Evolutionary conservation across 2,888 invertebrate species (phyloP), one percentile per base, ranked within the genome.

Genomic region (Tetragnatha montana): DNA sequence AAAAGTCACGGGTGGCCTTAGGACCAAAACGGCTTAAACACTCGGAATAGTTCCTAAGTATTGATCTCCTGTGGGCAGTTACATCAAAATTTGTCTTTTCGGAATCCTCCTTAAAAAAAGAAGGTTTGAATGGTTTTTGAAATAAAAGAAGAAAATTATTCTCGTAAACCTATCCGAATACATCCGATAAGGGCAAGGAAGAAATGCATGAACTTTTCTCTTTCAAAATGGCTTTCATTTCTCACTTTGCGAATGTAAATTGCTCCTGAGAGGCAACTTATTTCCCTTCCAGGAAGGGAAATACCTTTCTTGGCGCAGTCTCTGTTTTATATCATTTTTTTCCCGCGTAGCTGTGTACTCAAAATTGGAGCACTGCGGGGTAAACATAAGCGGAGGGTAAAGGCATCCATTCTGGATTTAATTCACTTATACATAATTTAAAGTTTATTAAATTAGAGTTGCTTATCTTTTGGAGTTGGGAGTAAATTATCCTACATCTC

Each of bases 231-330:
- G 80, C 86, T 74, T 80, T 86, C 79, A 80, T 86, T 80, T 86
- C 80, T 80, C 86, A 73, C 74, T 80, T 80, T 86, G 21, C 70
- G 86, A 86, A 86, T 86, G 86, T 86, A 86, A 86, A 86, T 86
- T 86, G 86, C 51, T 80, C 86, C 86, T 80, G 35, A 19, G 74
- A 79, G 86, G 80, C 79, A 85, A 71, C 80, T 79, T 80, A 79
- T 80, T 80, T 86, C 80, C 69, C 80, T 19, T 17, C 74, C 14
- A 47, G 78, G 51, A n/a, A 17, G 19, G 51, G 51, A 75, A 35
- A 14, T 83, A 8, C 49, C 50, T 76, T 86, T 82, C 74, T 50
- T 60, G 50, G 47, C 21, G 14, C 17, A 60, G 51, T 60, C 8
- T 73, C 51, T 74, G 74, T 74, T 82, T 51, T 82, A 21, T 74